phyloP scores from a whole-genome alignment of 2,797 vertebrate species.

The Sebastes taczanowskii region DNA sequence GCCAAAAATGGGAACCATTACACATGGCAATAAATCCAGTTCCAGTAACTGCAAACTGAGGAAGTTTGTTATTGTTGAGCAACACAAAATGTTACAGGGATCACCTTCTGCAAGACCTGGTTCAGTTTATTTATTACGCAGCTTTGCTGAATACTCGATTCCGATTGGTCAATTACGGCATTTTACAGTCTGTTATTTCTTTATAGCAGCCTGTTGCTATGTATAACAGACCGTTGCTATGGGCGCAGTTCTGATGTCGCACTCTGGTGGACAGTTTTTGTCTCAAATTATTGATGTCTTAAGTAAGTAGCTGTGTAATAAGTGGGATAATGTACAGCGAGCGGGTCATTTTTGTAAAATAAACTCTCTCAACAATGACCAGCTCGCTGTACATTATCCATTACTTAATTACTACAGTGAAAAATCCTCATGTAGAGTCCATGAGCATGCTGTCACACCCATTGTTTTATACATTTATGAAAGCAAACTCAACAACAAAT shows the following conservation, averaged over 20 bases:
- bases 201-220: too few relatives aligned
- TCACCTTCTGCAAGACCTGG: neutral
- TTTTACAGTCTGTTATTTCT: too few relatives aligned
- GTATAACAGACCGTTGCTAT: too few relatives aligned
- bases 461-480: neutral
- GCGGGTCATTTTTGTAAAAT: fast-evolving
- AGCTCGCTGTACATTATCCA: too few relatives aligned
- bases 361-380: too few relatives aligned
- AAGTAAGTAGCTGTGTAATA: too few relatives aligned
- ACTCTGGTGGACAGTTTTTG: too few relatives aligned
- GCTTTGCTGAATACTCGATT: too few relatives aligned
- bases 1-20: slow-evolving; percentile 8
- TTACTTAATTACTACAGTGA: neutral
- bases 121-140: neutral
- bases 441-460: neutral
- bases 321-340: too few relatives aligned
- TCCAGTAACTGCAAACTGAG: neutral
- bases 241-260: too few relatives aligned
- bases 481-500: neutral
- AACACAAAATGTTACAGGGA: neutral
- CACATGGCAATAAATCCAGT: neutral
- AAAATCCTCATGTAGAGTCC: neutral
- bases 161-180: too few relatives aligned
- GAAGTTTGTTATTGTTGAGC: slow-evolving; percentile 12
- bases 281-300: too few relatives aligned